Evolutionary conservation across 2,113 vertebrate species (phyloP).

Genomic region (Neogobius melanostomus): DNA sequence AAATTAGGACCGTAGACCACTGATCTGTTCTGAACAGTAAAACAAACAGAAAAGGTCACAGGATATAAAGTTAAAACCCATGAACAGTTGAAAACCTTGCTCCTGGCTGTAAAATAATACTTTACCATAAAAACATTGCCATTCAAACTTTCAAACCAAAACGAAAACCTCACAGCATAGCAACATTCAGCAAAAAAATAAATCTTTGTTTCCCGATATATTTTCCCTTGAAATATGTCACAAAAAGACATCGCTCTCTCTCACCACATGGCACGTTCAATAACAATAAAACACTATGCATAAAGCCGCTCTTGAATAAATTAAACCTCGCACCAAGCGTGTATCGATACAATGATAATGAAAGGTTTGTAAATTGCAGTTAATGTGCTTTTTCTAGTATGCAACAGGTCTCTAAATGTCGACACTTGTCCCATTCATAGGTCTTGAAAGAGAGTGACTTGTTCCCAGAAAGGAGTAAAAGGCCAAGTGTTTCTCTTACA

Average conservation of each 20-base stretch:
- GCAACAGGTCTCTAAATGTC: not conserved
- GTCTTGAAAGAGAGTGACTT: conserved; percentile 11
- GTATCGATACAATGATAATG: conserved; percentile 23
- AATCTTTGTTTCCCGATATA: conserved; percentile 34
- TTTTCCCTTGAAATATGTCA: conserved; percentile 9
- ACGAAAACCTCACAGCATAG: conserved; percentile 52
- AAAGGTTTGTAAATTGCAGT: not conserved
- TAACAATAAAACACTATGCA: conserved; percentile 22
- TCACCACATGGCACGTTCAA: conserved; percentile 47
- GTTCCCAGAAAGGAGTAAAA: conserved; percentile 8
- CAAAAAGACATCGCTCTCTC: conserved; percentile 15
- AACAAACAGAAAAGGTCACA: too few species aligned
- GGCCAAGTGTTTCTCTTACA: conserved; percentile 1
- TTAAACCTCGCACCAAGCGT: conserved; percentile 23
- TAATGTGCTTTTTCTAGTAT: conserved; percentile 16
- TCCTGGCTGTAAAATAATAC: conserved; percentile 53
- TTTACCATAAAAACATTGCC: conserved; percentile 18
- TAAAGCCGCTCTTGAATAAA: conserved; percentile 26
- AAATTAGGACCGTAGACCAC: too few species aligned
- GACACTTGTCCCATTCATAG: not conserved
- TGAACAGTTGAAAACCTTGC: not conserved
- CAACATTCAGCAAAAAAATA: conserved; percentile 16
- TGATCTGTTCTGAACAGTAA: too few species aligned
- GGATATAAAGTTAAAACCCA: too few species aligned
- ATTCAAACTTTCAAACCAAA: conserved; percentile 25